phyloP scores from a whole-genome alignment of 2,888 invertebrate genomes.

The Drosophila melanocephala region DNA sequence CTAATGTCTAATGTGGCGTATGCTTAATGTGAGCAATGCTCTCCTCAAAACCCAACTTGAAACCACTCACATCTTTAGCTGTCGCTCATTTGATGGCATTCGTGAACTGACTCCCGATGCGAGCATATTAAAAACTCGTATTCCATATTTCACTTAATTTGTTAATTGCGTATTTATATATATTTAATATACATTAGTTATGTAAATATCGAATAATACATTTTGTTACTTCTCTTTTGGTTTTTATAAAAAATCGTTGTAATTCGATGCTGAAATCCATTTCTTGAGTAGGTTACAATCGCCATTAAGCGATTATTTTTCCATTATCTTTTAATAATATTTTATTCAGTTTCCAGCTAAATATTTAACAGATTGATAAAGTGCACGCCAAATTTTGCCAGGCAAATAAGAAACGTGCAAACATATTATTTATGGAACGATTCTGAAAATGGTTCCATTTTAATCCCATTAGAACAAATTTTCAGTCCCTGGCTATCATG shows the following conservation, averaged over 20 bases:
- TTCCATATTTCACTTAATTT: background rate
- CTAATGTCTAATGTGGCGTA: conserved; percentile 67
- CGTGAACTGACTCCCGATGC: conserved; percentile 3
- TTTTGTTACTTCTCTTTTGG: background rate
- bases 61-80: conserved; percentile 6
- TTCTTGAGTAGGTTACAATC: background rate
- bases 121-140: background rate
- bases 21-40: conserved; percentile 47
- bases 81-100: conserved; percentile 13
- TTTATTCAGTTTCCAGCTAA: background rate
- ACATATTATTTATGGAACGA: background rate
- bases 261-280: background rate
- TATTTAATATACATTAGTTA: background rate
- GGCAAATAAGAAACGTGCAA: background rate
- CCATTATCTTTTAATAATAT: background rate
- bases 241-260: background rate
- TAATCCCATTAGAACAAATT: conserved; percentile 10
- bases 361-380: background rate
- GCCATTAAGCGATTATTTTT: background rate
- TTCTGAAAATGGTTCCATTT: background rate
- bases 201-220: background rate
- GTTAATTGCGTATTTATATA: background rate
- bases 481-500: conserved; percentile 1
- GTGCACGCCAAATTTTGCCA: background rate
- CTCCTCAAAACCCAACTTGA: conserved; percentile 27